Evolutionary conservation across 2,113 vertebrate species (phyloP), one percentile per base, ranked within the genome.

Genomic region (Strix aluco): DNA sequence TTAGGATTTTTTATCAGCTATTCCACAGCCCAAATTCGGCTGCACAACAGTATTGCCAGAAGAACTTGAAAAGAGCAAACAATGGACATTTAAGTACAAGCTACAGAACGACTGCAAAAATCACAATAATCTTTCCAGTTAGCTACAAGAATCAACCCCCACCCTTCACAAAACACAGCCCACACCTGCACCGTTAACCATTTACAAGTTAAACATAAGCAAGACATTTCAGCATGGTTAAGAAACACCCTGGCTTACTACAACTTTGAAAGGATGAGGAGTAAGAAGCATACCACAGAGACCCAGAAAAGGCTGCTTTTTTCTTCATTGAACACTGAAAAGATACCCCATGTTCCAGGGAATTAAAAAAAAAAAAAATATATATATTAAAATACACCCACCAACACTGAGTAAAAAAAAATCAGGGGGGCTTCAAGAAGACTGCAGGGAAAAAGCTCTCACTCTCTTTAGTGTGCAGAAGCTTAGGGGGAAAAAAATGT

Each of bases 401-500:
- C 98, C 98, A 97, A 97, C 85, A 98, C 36, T 22, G 94, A 96
- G 97, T 74, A 86, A 95, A 96, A 96, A 96, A 97, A 97, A 97
- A 97, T 4, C 93, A 85, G 96, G 93, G 96, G 96, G 95, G 83
- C 95, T 98, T 95, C 97, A 88, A 82, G 96, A 91, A 97, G 97
- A 86, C 97, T 97, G 97, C 97, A 97, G 97, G 98, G 95, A 93
- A 96, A 97, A 97, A 94, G 97, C 97, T 96, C 97, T 97, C 95
- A 75, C 97, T 97, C 97, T 97, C 97, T 96, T 97, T 95, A 96
- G 97, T 94, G 98, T 98, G 98, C 98, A 97, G 98, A 97, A 97
- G 98, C 97, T 98, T 97, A 97, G 96, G 98, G 97, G 95, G 93
- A 49, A 96, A 97, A 93, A 96, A 96, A 98, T 98, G 98, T 99